Evolutionary conservation across 1,140 invertebrate genomes (phyloP).

Genomic region (Lucilia cuprina): DNA sequence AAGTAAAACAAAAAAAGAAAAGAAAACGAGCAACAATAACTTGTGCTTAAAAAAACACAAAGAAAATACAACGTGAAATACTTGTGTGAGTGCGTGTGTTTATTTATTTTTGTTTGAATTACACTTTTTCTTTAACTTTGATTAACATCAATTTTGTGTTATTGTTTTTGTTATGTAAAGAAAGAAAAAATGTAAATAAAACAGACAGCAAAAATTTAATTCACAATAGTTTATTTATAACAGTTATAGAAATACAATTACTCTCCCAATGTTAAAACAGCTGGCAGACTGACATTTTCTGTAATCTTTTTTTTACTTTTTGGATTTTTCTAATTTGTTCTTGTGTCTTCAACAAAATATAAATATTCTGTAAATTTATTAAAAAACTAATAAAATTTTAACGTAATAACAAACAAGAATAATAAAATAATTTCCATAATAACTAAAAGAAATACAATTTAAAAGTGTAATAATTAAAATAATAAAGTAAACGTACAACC

Average conservation of each 20-base stretch:
- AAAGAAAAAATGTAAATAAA: background rate
- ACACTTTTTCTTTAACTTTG: background rate
- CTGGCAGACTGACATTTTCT: background rate
- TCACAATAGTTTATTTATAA: constrained; percentile 18
- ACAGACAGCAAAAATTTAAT: background rate
- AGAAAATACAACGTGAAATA: background rate
- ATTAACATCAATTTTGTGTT: background rate
- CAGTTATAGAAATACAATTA: background rate
- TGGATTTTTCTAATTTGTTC: background rate
- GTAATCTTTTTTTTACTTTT: background rate
- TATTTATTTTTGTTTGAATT: background rate
- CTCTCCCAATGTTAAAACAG: background rate
- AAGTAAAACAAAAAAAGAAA: background rate
- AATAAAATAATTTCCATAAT: background rate
- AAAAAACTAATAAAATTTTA: background rate
- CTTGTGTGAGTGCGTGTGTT: background rate
- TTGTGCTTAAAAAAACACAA: background rate
- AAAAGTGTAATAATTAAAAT: background rate
- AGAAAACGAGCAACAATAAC: background rate
- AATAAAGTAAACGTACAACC: background rate
- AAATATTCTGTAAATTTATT: background rate
- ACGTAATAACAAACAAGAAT: background rate
- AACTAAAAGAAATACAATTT: background rate
- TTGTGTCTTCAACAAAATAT: background rate
- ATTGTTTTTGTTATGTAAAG: constrained; percentile 18